Conservation (phyloP, 2,888 invertebrate genomes). For the Ashinkailepas kermadecensis region DNA sequence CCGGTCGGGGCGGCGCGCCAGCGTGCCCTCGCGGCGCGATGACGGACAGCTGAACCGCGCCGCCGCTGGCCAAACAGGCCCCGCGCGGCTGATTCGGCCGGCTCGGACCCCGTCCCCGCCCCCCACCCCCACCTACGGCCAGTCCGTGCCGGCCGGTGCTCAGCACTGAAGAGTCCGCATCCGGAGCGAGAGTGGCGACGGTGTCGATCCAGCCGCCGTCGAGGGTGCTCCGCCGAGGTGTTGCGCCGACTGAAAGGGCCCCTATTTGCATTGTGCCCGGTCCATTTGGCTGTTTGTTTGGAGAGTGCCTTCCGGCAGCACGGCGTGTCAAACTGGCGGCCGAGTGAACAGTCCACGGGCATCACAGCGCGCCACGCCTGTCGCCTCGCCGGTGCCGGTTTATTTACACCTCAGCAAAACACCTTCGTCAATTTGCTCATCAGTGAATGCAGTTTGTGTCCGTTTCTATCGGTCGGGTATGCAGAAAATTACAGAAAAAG, state of each 20-base stretch:
- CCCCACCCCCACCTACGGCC: too few species aligned
- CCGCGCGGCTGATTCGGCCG: too few species aligned
- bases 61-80: neutral
- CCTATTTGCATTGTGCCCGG: neutral
- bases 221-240: neutral
- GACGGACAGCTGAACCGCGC: neutral
- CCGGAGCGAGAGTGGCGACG: neutral
- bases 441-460: too few species aligned
- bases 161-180: neutral
- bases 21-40: neutral
- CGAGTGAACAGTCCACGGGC: too few species aligned
- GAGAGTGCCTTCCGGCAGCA: neutral
- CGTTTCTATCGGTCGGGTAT: too few species aligned
- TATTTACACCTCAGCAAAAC: too few species aligned
- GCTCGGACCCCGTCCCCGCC: too few species aligned
- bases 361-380: too few species aligned
- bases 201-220: neutral
- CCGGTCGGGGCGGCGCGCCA: neutral
- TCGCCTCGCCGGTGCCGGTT: too few species aligned
- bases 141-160: neutral
- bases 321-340: too few species aligned
- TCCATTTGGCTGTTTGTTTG: neutral
- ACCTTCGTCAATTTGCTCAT: too few species aligned
- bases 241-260: neutral
- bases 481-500: too few species aligned